phyloP scores from a whole-genome alignment of 2,888 invertebrate species.

The Anoplius nigerrimus region DNA sequence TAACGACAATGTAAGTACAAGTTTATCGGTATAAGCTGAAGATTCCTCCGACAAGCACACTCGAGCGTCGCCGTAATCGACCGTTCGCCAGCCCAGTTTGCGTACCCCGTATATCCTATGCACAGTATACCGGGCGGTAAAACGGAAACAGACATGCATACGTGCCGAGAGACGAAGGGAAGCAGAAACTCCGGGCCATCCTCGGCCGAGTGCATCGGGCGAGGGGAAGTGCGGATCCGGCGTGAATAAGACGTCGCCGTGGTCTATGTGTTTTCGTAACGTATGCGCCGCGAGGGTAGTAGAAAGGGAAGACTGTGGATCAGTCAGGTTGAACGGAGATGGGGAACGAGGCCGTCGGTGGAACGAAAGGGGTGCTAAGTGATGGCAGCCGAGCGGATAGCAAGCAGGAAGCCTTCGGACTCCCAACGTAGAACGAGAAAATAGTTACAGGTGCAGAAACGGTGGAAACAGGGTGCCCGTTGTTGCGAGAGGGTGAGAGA shows the following conservation, averaged over 20 bases:
- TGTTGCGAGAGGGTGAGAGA: constrained; percentile 6
- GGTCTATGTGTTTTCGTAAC: constrained; percentile 23
- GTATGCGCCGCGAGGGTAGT: constrained; percentile 3
- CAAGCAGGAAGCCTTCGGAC: constrained; percentile 18
- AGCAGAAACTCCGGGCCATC: no score
- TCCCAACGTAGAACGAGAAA: background rate
- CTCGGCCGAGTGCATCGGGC: constrained; percentile 12
- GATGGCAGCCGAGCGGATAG: constrained; percentile 10
- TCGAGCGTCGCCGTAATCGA: no score
- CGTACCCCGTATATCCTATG: no score
- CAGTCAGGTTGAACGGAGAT: constrained; percentile 14
- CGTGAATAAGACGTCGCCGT: constrained; percentile 24
- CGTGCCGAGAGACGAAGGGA: no score
- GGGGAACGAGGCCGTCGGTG: constrained; percentile 3
- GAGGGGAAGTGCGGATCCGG: constrained; percentile 21
- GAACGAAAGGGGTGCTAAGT: background rate
- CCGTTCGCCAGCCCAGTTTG: no score
- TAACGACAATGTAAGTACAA: no score
- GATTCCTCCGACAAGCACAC: no score
- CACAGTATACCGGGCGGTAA: no score
- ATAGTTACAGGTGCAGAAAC: background rate
- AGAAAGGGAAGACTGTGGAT: constrained; percentile 18
- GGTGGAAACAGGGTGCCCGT: background rate
- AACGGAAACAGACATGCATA: no score
- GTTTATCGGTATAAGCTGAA: no score